These are phyloP conservation scores for Telmatochromis sp. DNA, from an alignment of 2,113 vertebrate genomes.

Conservation along the genomic window DNA sequence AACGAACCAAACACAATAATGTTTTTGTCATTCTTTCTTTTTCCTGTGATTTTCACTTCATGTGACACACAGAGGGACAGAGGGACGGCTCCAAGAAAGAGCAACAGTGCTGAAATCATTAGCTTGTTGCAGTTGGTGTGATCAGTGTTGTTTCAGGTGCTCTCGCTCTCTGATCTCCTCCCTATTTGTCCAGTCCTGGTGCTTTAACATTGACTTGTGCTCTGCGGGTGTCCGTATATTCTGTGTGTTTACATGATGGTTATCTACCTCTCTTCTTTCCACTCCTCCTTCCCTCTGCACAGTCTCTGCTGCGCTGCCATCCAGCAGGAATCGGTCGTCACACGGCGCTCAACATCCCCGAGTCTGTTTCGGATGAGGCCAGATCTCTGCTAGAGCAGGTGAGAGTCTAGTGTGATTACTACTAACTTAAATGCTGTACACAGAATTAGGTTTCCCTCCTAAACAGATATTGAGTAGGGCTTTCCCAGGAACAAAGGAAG, in stretches of 20 bases:
- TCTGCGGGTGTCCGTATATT: conserved; percentile 7
- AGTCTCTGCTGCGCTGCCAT: conserved; percentile 85
- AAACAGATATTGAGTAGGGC: background rate
- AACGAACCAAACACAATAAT: background rate
- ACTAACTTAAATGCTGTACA: background rate
- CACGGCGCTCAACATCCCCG: conserved; percentile 87
- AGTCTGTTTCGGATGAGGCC: conserved; percentile 88
- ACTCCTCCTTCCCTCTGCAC: conserved; percentile 5
- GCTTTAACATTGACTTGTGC: conserved; percentile 12
- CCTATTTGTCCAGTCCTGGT: conserved; percentile 33
- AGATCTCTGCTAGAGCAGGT: conserved; percentile 93
- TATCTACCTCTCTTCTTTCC: conserved; percentile 35
- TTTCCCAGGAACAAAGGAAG: background rate
- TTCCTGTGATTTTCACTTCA: background rate
- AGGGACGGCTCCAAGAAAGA: conserved; percentile 42
- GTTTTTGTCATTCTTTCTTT: background rate
- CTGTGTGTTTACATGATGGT: conserved; percentile 32
- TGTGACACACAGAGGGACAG: background rate
- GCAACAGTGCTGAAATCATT: conserved; percentile 27
- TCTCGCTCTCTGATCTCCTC: conserved; percentile 33
- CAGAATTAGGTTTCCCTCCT: background rate
- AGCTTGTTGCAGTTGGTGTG: conserved; percentile 20
- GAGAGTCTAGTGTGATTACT: background rate
- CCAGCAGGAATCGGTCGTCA: conserved; percentile 92
- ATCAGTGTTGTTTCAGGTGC: conserved; percentile 69